A percentile compares a stretch with the other conserved stretches of the same genome.
phyloP scores from a whole-genome alignment of 2,888 invertebrate species.

The Nomada fucata region DNA sequence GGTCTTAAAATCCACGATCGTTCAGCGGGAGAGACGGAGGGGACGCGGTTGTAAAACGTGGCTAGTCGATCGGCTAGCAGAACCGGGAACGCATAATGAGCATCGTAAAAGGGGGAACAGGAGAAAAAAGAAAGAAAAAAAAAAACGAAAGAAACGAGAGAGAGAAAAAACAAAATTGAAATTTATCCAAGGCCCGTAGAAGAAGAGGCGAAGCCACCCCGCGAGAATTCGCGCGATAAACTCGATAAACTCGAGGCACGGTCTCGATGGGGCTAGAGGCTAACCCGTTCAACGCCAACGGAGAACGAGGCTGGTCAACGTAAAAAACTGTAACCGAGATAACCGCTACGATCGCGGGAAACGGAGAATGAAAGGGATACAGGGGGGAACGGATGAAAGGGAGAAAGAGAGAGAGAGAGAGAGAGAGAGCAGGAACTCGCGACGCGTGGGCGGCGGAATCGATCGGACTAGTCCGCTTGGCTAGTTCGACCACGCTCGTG shows the following conservation, averaged over 20 bases:
- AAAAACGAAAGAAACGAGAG: too few relatives aligned
- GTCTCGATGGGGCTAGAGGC: not conserved
- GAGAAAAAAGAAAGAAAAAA: not conserved
- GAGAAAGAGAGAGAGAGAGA: not conserved
- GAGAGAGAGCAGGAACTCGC: slow-evolving; percentile 6
- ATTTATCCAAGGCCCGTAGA: slow-evolving; percentile 48
- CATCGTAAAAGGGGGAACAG: slow-evolving; percentile 26
- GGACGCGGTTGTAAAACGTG: slow-evolving; percentile 61
- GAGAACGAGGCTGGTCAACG: slow-evolving; percentile 26
- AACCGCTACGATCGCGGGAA: slow-evolving; percentile 48
- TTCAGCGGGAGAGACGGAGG: slow-evolving; percentile 41
- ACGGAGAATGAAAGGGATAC: not conserved
- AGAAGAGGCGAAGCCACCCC: slow-evolving; percentile 30
- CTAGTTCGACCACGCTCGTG: slow-evolving; percentile 62
- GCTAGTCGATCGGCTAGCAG: slow-evolving; percentile 58
- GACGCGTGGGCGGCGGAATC: slow-evolving; percentile 66
- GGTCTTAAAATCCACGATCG: slow-evolving; percentile 61
- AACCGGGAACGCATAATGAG: slow-evolving; percentile 40
- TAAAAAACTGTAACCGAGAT: slow-evolving; percentile 62
- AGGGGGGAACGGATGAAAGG: not conserved
- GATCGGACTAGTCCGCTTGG: slow-evolving; percentile 68
- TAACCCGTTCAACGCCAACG: not conserved
- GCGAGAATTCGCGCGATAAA: slow-evolving; percentile 59
- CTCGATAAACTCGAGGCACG: slow-evolving; percentile 30
- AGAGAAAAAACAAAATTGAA: not conserved